These are phyloP conservation scores for Tragelaphus buxtoni DNA, from an alignment of 2,113 vertebrate genomes.

Conservation along the genomic window DNA sequence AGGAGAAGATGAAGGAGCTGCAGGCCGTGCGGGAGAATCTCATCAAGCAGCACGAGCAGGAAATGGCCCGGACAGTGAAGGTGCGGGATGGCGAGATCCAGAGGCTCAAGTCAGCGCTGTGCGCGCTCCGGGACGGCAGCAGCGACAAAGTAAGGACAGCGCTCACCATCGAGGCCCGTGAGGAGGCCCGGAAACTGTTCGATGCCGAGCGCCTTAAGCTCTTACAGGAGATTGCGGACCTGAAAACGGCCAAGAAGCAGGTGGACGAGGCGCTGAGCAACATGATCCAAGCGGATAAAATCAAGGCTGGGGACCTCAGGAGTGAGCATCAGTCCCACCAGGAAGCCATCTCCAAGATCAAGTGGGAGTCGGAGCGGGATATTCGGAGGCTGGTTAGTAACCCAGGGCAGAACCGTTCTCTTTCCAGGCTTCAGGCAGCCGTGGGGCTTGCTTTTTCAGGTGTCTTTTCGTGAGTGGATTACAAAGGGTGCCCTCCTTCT, in stretches of 20 bases:
- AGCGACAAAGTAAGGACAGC: slow-evolving; percentile 97
- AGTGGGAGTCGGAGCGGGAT: slow-evolving; percentile 97
- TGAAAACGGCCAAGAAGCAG: slow-evolving; percentile 94
- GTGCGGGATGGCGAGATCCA: slow-evolving; percentile 96
- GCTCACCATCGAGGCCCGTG: slow-evolving; percentile 93
- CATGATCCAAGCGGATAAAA: slow-evolving; percentile 97
- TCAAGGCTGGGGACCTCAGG: slow-evolving; percentile 95
- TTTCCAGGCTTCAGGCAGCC: not conserved
- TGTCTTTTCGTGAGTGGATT: not conserved
- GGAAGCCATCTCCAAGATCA: slow-evolving; percentile 98
- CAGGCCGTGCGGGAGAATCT: slow-evolving; percentile 94
- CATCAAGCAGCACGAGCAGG: slow-evolving; percentile 96
- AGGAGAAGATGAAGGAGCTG: slow-evolving; percentile 97
- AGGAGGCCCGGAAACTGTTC: slow-evolving; percentile 96
- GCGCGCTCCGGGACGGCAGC: slow-evolving; percentile 91
- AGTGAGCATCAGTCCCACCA: slow-evolving; percentile 98
- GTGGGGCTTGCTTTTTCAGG: not conserved
- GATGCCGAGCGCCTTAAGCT: slow-evolving; percentile 97
- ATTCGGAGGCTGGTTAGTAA: slow-evolving; percentile 94
- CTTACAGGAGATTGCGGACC: slow-evolving; percentile 93
- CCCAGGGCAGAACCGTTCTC: not conserved
- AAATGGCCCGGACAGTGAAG: slow-evolving; percentile 92
- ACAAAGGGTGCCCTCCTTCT: not conserved
- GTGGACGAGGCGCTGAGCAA: slow-evolving; percentile 96
- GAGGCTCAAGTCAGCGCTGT: slow-evolving; percentile 92